Base-by-base conservation (phyloP, 2,888 invertebrate species). In the Acronicta aceris region DNA sequence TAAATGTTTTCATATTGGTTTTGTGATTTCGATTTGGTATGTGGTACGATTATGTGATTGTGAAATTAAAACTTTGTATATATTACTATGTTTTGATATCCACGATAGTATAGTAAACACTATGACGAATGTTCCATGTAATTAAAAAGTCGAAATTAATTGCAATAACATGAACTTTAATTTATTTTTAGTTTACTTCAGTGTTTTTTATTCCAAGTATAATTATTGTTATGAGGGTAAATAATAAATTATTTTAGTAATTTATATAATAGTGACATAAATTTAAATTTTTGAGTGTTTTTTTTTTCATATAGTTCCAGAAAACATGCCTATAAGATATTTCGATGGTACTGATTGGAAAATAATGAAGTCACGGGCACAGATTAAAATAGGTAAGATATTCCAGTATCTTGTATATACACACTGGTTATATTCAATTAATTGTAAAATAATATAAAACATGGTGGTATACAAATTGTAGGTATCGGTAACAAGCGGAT, bases 271-370 rank as follows among this genome's bases (percentile, higher is more conserved):
- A 15, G 12, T 62, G 15, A n/a, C 9, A n/a, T 1, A 9, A 1
- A 21, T 53, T 33, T 41, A 9, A 16, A 42, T 21, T 5, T 17
- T 1, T 7, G 6, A n/a, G 38, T 6, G 15, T 21, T 59, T 54
- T 33, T 12, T n/a, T 12, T 12, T 53, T 50, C 8, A 47, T 67
- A 9, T 21, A 74, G 74, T 54, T 16, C 30, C 72, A 25, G 51
- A 40, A 33, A 10, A 59, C 17, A 40, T 42, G 51, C 70, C 74
- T 1, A 3, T 43, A 9, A 65, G 54, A 61, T 76, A 61, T 64
- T 76, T 64, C 38, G 59, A 74, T 48, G 76, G 76, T n/a, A 65
- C n/a, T 0, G 45, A 59, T 9, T 76, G 76, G 74, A 70, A 42
- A 50, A 16, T 40, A 15, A 21, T 72, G 30, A 59, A 60, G 17